Evolutionary conservation across 2,888 invertebrate genomes (phyloP), one percentile per base, ranked within the genome.

Genomic region (Nebria salina): DNA sequence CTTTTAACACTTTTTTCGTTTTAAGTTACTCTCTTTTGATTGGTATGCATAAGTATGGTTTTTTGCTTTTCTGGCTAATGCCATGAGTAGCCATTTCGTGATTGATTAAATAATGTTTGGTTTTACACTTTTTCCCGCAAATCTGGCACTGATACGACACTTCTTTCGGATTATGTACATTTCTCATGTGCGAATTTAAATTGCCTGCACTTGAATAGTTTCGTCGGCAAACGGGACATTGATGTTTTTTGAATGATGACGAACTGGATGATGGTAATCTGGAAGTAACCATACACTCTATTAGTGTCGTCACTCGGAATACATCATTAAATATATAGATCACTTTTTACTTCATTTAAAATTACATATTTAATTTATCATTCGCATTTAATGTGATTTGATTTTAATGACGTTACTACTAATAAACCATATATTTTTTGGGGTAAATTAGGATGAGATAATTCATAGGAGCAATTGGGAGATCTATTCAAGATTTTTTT

Each of bases 51-150:
- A 75, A 43, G 20, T 13, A 13, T n/a, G 74, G 26, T 8, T 64
- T 34, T 75, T 75, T 75, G 20, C 34, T 75, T 54, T 93, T 91
- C 89, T 93, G 93, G 85, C 93, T 92, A 85, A 93, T 93, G 85
- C 93, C 93, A 89, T 93, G 93, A 84, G 93, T 93, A 89, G 93
- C 93, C 85, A 93, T 91, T 88, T 93, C 93, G 89, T 93, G 93
- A 90, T 93, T 93, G 90, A 93, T 93, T 87, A 93, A 91, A 89
- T 93, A 93, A 89, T 93, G 93, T 89, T 93, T 93, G 86, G 93
- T 93, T 90, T 93, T 75, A 25, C 75, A 75, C 87, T 92, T 92
- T 90, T 93, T 93, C 87, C 93, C 93, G 90, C 93, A 93, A 87
- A 93, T 92, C 88, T 91, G 91, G 90, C 93, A 93, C 86, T 92